These are phyloP conservation scores for Danionella dracula DNA, from an alignment of 2,797 vertebrate genomes.

Conservation along the genomic window DNA sequence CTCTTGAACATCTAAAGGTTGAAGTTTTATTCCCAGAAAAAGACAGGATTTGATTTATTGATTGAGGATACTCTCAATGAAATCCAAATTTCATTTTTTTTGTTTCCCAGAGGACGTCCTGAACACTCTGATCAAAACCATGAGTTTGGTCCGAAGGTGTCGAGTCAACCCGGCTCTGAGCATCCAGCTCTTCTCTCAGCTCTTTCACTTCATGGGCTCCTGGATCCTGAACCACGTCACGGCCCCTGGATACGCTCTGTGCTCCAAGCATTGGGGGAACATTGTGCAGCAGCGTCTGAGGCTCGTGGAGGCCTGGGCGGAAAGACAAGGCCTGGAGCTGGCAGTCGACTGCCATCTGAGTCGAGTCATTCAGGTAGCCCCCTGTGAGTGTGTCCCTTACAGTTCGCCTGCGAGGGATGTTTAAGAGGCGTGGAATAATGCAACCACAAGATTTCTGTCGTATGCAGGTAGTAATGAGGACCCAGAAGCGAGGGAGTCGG, in stretches of 20 bases:
- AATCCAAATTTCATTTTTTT: background rate
- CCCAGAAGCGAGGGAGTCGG: too few relatives aligned
- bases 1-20: background rate
- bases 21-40: too few relatives aligned
- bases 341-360: slow-evolving; percentile 92
- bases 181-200: slow-evolving; percentile 95
- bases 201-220: slow-evolving; percentile 91
- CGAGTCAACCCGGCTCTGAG: slow-evolving; percentile 86
- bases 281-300: slow-evolving; percentile 82
- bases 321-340: slow-evolving; percentile 91
- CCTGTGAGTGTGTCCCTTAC: too few relatives aligned
- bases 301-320: slow-evolving; percentile 88
- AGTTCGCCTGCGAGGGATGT: too few relatives aligned
- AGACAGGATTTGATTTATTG: too few relatives aligned
- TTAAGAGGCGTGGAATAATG: too few relatives aligned
- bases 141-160: slow-evolving; percentile 86
- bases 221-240: slow-evolving; percentile 92
- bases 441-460: too few relatives aligned
- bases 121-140: slow-evolving; percentile 83
- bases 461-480: too few relatives aligned
- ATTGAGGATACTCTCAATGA: too few relatives aligned
- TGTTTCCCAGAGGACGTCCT: slow-evolving; percentile 80
- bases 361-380: slow-evolving; percentile 83
- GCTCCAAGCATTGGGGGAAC: slow-evolving; percentile 90
- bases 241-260: slow-evolving; percentile 71